Evolutionary conservation across 2,888 invertebrate species (phyloP).

Genomic region (Leptinotarsa haldemani): DNA sequence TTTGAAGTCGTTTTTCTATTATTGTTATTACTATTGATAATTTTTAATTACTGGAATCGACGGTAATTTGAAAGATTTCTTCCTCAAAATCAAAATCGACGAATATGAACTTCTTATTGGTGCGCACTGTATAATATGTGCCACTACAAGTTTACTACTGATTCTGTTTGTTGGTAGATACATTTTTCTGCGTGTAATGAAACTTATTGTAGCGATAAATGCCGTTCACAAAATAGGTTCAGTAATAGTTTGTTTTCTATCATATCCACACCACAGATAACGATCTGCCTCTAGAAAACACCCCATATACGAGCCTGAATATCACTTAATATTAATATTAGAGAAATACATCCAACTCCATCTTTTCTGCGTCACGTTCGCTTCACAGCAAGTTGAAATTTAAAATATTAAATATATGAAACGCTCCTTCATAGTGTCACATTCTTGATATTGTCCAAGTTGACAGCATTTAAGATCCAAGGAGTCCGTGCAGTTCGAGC

Average conservation of each 20-base stretch:
- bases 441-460: conserved; percentile 60
- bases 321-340: conserved; percentile 22
- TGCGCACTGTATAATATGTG: too few relatives aligned
- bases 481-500: conserved; percentile 57
- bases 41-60: too few relatives aligned
- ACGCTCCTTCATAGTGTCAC: conserved; percentile 51
- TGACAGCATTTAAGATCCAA: conserved; percentile 53
- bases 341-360: conserved; percentile 19
- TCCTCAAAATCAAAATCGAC: too few relatives aligned
- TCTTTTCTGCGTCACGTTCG: conserved; percentile 40
- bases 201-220: too few relatives aligned
- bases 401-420: conserved; percentile 46
- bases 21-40: too few relatives aligned
- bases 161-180: too few relatives aligned
- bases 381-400: conserved; percentile 42
- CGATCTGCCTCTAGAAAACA: neutral
- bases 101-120: too few relatives aligned
- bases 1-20: too few relatives aligned
- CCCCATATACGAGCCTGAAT: neutral
- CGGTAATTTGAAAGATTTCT: too few relatives aligned
- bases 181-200: too few relatives aligned
- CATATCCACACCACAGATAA: neutral
- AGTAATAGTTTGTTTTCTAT: neutral
- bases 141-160: too few relatives aligned
- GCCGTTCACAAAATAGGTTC: too few relatives aligned